Conservation (phyloP, 2,113 vertebrate genomes). For the Urocynchramus pylzowi region DNA sequence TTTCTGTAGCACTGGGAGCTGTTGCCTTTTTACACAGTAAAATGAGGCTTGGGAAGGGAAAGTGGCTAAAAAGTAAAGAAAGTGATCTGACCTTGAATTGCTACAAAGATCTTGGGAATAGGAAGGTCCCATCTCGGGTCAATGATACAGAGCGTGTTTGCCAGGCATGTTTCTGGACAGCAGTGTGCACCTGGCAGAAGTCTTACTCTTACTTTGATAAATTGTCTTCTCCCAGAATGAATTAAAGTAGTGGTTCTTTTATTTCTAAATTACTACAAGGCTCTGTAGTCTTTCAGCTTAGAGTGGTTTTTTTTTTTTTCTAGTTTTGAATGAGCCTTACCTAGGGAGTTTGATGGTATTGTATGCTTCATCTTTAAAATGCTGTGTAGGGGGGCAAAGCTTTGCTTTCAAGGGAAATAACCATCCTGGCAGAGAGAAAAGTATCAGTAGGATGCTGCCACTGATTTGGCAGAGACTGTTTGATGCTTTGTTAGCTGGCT, state of each 20-base stretch:
- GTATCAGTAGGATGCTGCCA: neutral
- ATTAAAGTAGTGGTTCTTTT: constrained; percentile 1
- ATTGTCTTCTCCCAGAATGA: constrained; percentile 8
- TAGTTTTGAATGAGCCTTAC: neutral
- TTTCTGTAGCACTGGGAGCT: neutral
- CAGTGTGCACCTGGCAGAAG: neutral
- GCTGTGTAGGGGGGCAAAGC: neutral
- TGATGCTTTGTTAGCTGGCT: neutral
- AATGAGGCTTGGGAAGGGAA: neutral
- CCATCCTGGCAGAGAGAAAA: neutral
- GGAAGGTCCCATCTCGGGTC: neutral
- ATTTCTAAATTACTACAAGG: neutral
- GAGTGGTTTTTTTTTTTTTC: accelerated
- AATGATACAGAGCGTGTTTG: neutral
- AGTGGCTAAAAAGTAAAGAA: neutral
- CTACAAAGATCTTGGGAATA: neutral
- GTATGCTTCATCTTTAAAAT: neutral
- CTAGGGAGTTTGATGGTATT: neutral
- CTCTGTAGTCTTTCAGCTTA: neutral
- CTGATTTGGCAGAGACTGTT: neutral
- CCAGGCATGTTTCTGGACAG: neutral
- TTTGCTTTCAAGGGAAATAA: neutral
- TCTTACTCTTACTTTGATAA: neutral
- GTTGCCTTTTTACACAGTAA: neutral
- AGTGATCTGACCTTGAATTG: neutral